Evolutionary conservation across 2,113 vertebrate genomes (phyloP), one percentile per base, ranked within the genome.

Genomic region (Cebus imitator): DNA sequence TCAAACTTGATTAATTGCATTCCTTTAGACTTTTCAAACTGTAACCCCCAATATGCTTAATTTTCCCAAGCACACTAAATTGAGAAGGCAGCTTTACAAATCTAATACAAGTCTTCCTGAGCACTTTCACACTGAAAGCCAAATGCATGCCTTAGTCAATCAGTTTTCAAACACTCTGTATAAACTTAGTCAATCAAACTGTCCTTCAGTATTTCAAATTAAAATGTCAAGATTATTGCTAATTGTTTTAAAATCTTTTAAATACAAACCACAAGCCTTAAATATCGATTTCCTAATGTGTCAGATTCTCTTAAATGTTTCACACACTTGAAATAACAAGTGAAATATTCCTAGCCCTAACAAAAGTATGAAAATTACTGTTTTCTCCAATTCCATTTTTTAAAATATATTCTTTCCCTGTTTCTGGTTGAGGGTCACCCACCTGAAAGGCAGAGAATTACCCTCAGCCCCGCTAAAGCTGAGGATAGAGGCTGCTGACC

Each of bases 171-270:
- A 94, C 13, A 84, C 68, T 73, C 1, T 30, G 6, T 85, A 4
- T 40, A 50, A 94, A 72, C 2, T 18, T 82, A 88, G 61, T 82
- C 43, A 61, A 25, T 66, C 43, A 91, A 40, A 78, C 30, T 82
- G 8, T 72, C n/a, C 68, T 76, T 90, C 90, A 81, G 17, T 80
- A 87, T 95, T 90, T 90, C 40, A 84, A 83, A 75, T 90, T 58
- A 75, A 96, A 96, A 94, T 66, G 12, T 79, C 37, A 91, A 52
- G 45, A 94, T 94, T 91, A 68, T 52, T 78, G 27, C 68, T 79
- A 92, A 3, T 40, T 80, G 80, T 30, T 94, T 87, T 87, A 40
- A 96, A 95, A 78, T 93, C 87, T 81, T 97, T 91, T 90, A 79
- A 64, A 37, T 84, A 87, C 87, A 84, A 85, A 84, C 25, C 32